phyloP scores from a whole-genome alignment of 2,888 invertebrate genomes.

The Nephrotoma flavescens region DNA sequence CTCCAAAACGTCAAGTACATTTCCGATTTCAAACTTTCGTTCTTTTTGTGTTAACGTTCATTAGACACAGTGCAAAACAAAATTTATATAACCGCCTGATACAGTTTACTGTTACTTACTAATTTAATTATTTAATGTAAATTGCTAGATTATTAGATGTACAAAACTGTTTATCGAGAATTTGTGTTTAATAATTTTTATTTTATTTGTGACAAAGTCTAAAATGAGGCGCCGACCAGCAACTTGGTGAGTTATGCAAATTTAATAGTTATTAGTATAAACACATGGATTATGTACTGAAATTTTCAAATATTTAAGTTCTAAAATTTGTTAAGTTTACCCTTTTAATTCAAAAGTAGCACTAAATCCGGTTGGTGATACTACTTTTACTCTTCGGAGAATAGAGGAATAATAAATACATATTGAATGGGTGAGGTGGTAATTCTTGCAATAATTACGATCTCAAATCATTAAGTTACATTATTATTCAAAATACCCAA shows the following conservation, averaged over 20 bases:
- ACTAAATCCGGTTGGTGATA: not conserved
- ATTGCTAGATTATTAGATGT: not conserved
- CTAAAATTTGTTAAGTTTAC: not conserved
- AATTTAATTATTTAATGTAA: not conserved
- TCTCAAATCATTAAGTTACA: not conserved
- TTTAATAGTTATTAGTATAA: not conserved
- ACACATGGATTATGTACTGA: not conserved
- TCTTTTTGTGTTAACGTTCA: not conserved
- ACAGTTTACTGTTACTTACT: not conserved
- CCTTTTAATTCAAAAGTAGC: not conserved
- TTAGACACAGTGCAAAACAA: not conserved
- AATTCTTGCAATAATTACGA: not conserved
- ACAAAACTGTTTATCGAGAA: not conserved
- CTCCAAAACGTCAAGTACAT: not conserved
- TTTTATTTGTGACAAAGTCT: slow-evolving; percentile 29
- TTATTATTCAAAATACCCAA: not conserved
- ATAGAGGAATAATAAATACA: slow-evolving; percentile 9
- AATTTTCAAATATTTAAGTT: not conserved
- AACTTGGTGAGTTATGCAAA: slow-evolving; percentile 63
- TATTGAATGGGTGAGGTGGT: slow-evolving; percentile 11
- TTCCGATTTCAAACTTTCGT: not conserved
- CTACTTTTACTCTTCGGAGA: not conserved
- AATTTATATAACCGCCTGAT: not conserved
- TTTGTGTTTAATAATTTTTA: not conserved
- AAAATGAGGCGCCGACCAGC: slow-evolving; percentile 98